phyloP scores from a whole-genome alignment of 2,113 vertebrate species.

The Oplegnathus fasciatus region DNA sequence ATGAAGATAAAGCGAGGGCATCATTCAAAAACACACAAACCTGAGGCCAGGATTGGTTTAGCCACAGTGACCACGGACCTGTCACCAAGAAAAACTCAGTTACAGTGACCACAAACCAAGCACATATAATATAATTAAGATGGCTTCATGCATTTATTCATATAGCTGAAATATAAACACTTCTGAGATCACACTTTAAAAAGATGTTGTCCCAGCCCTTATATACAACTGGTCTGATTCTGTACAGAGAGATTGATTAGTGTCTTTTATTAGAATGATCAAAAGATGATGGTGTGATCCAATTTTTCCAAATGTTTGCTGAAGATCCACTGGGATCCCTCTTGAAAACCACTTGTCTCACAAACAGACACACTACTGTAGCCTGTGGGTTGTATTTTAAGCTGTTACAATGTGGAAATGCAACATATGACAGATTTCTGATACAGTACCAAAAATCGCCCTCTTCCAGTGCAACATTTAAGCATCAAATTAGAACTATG shows the following conservation, averaged over 20 bases:
- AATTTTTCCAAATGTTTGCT: neutral
- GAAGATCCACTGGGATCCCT: neutral
- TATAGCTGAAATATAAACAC: neutral
- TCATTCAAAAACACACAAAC: constrained; percentile 41
- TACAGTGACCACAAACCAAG: neutral
- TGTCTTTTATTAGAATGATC: neutral
- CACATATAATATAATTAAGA: neutral
- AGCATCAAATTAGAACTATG: neutral
- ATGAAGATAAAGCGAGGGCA: constrained; percentile 37
- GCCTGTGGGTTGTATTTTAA: neutral
- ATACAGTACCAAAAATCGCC: neutral
- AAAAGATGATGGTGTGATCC: neutral
- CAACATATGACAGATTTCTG: neutral
- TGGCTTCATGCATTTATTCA: neutral
- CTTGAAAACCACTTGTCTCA: neutral
- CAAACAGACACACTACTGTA: neutral
- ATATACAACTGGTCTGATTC: neutral
- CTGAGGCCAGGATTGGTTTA: neutral
- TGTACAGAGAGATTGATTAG: neutral
- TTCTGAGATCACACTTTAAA: neutral
- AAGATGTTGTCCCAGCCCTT: neutral
- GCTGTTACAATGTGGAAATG: neutral
- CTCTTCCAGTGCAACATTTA: neutral
- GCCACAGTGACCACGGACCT: neutral
- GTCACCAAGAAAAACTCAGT: neutral